phyloP scores from a whole-genome alignment of 2,797 vertebrate genomes.

The Phyllotis vaccarum region DNA sequence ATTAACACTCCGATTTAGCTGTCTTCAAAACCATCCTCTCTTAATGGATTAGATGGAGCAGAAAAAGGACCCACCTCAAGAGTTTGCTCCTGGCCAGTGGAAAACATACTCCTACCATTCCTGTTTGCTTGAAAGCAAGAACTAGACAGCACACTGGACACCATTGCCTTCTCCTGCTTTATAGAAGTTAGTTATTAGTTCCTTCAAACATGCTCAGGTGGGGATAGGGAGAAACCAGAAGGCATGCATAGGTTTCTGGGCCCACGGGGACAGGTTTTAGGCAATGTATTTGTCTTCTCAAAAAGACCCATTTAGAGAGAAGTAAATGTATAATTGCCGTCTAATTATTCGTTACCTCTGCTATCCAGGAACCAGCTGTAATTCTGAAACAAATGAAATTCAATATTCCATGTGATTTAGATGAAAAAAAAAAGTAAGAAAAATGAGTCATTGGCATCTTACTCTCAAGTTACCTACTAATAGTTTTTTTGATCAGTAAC shows the following conservation, averaged over 20 bases:
- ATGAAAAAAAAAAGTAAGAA: background rate
- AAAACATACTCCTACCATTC: background rate
- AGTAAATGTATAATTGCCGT: background rate
- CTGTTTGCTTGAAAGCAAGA: background rate
- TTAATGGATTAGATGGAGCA: background rate
- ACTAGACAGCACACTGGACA: background rate
- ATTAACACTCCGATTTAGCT: background rate
- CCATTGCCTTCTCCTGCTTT: background rate
- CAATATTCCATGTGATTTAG: background rate
- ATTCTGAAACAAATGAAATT: background rate
- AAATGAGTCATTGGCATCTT: background rate
- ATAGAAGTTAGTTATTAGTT: background rate
- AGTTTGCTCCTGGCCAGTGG: background rate
- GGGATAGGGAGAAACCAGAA: background rate
- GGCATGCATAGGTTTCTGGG: background rate
- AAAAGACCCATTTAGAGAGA: background rate
- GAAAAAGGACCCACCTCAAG: background rate
- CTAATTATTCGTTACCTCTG: background rate
- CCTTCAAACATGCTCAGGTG: background rate
- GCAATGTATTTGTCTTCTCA: background rate
- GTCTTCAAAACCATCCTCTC: background rate
- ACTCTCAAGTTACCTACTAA: background rate
- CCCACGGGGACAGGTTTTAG: background rate
- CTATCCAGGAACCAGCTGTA: background rate
- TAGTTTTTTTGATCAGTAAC: constrained; percentile 38